Evolutionary conservation across 2,113 vertebrate genomes (phyloP), one percentile per base, ranked within the genome.

Genomic region (Dicerorhinus sumatrensis): DNA sequence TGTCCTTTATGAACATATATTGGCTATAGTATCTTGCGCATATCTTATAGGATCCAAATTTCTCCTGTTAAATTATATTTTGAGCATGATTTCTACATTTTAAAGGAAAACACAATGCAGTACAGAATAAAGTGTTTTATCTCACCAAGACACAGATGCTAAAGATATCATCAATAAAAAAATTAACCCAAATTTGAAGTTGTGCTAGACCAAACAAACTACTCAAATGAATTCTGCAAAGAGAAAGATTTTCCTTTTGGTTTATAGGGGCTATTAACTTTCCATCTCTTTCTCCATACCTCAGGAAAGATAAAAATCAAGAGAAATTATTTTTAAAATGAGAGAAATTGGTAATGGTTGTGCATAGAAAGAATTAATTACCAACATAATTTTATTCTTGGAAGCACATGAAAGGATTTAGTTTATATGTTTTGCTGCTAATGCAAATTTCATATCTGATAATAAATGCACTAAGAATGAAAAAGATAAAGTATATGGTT

Each of bases 151-250:
- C 63, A 97, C 21, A 97, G 93, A 97, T 94, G 94, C 95, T 97
- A 98, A 98, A 98, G 96, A 98, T 98, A 98, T 92, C 96, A 98
- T 98, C 98, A 97, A 97, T 97, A 97, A 97, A 98, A 97, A 98
- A 97, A 85, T 94, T 95, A 98, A 77, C 54, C 58, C 65, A 97
- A 36, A 88, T 97, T 96, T 97, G 95, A 98, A 98, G 75, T 93
- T 90, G 58, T 85, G n/a, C 97, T 97, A 98, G 97, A 92, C 80
- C 98, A 98, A 98, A 93, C 76, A 98, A 98, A 98, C 93, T 23
- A 95, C 60, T 42, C 92, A 96, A 96, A 93, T 90, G 81, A 97
- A 96, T 96, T 56, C 27, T 97, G 92, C 77, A 87, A 80, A 96
- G 23, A 16, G 14, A 87, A 97, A 98, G 89, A 27, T 85, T 79